A percentile compares a stretch with the other conserved stretches of the same genome.
phyloP scores from a whole-genome alignment of 53 echinoderm and acorn worm genomes.

The Stichopus horrens region DNA sequence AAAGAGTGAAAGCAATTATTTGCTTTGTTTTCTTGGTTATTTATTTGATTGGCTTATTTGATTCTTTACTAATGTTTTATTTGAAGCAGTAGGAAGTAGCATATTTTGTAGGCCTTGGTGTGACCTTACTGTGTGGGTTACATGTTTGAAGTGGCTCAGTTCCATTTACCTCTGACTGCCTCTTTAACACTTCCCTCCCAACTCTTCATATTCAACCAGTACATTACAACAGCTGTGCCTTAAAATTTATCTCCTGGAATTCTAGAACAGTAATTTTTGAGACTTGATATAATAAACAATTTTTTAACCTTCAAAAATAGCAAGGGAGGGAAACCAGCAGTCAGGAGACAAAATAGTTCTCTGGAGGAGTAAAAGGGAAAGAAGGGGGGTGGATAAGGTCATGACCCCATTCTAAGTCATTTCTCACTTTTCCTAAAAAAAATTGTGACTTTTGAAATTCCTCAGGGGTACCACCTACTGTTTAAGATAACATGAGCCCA shows the following conservation, averaged over 20 bases:
- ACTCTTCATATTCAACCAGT: neutral
- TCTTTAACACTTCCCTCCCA: neutral
- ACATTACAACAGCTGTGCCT: conserved; percentile 1
- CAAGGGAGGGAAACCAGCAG: neutral
- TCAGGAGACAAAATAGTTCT: neutral
- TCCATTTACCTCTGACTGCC: neutral
- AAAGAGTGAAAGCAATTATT: no score
- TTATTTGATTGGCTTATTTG: no score
- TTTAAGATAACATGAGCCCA: conserved; percentile 1
- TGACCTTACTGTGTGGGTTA: no score
- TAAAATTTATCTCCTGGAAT: conserved; percentile 38
- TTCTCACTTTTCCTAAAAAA: neutral
- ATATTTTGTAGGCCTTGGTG: no score
- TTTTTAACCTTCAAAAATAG: conserved; percentile 4
- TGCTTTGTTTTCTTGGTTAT: no score
- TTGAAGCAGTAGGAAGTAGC: no score
- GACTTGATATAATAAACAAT: conserved; percentile 15
- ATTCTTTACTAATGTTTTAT: no score
- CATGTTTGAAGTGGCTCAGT: no score
- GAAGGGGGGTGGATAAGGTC: neutral
- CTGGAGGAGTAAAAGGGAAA: neutral
- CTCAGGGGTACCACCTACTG: conserved; percentile 1
- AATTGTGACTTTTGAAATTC: neutral
- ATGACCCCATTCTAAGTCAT: conserved; percentile 1
- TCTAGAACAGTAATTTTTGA: conserved; percentile 23